phyloP scores from a whole-genome alignment of 92 coral and sea anemone genomes.

The Micromussa lordhowensis region DNA sequence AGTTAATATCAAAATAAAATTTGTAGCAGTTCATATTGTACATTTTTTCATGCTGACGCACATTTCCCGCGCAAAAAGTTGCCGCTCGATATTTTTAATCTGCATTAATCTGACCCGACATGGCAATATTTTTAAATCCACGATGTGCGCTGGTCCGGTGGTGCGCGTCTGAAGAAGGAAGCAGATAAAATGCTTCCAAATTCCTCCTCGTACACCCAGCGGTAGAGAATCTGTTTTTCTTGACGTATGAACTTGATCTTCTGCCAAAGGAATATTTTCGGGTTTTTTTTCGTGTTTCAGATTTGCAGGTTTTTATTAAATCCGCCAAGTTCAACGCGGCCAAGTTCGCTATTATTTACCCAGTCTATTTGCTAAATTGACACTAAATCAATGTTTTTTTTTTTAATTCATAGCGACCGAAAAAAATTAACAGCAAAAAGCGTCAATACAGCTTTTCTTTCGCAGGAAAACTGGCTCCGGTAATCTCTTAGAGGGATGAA shows the following conservation, averaged over 20 bases:
- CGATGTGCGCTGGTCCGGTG: neutral
- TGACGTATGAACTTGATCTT: neutral
- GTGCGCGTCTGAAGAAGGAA: neutral
- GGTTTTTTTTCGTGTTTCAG: neutral
- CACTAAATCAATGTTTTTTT: neutral
- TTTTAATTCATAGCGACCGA: neutral
- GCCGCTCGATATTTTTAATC: slow-evolving; percentile 26
- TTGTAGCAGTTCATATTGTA: neutral
- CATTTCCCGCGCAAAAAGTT: neutral
- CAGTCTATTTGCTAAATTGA: neutral
- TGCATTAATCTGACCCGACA: neutral
- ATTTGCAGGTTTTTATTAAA: neutral
- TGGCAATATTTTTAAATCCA: slow-evolving; percentile 24
- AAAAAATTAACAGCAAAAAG: neutral
- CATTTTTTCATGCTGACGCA: slow-evolving; percentile 14
- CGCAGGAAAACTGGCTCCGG: neutral
- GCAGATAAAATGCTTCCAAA: neutral
- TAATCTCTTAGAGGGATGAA: neutral
- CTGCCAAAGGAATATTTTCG: neutral
- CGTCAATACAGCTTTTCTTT: slow-evolving; percentile 22
- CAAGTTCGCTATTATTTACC: neutral
- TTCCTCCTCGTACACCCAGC: neutral
- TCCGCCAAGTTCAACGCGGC: neutral
- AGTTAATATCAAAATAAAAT: neutral
- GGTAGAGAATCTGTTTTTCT: neutral